Percentiles rank a stretch among this genome's conserved stretches.
Conservation (phyloP, 2,888 invertebrate species). For the Acanthococcus lagerstroemiae region DNA sequence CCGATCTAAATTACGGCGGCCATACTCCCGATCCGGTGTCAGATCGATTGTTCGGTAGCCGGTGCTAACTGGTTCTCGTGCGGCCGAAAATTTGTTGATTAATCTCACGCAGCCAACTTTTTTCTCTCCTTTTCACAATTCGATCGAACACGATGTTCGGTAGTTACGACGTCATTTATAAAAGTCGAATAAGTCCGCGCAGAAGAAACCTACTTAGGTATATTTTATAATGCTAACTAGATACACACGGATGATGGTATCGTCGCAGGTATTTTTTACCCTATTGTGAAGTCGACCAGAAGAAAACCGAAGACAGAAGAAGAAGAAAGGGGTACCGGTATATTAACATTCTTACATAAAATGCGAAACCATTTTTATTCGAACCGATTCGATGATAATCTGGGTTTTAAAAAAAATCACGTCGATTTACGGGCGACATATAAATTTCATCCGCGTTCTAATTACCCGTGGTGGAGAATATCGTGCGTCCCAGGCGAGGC, state of each 20-base stretch:
- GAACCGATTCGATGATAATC: background rate
- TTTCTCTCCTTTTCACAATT: too few relatives aligned
- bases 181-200: too few relatives aligned
- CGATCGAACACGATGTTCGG: background rate
- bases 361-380: background rate
- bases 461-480: background rate
- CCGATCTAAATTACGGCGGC: slow-evolving; percentile 14
- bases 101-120: too few relatives aligned
- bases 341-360: background rate
- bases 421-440: background rate
- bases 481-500: background rate
- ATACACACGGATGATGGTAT: background rate
- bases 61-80: background rate
- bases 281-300: background rate
- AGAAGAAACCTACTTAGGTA: background rate
- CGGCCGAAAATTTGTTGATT: background rate
- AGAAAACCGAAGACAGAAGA: background rate
- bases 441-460: background rate
- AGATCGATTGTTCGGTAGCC: background rate
- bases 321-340: background rate
- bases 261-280: background rate
- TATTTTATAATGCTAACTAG: background rate
- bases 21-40: background rate
- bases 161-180: background rate
- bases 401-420: background rate